These are phyloP conservation scores for Micrastur ruficollis DNA, from an alignment of 2,797 vertebrate species.

Conservation along the genomic window DNA sequence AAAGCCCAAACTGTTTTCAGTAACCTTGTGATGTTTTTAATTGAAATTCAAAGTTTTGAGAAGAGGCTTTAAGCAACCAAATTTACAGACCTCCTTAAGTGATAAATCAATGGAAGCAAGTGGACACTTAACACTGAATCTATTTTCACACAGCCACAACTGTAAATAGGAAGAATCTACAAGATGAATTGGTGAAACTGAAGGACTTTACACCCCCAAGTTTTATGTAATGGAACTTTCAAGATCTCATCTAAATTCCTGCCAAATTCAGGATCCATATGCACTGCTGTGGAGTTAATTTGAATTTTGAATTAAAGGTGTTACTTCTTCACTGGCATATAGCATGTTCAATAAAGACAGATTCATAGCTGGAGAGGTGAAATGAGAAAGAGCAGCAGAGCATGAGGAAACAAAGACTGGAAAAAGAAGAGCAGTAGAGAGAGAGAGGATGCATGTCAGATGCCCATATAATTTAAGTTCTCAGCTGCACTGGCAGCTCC, in stretches of 20 bases:
- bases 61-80: neutral
- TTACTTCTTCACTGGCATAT: neutral
- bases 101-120: neutral
- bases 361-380: neutral
- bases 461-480: neutral
- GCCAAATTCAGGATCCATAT: constrained; percentile 40
- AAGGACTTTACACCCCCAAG: neutral
- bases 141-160: neutral
- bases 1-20: neutral
- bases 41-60: neutral
- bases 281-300: constrained; percentile 8
- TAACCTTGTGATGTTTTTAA: neutral
- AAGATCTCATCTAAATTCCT: constrained; percentile 8
- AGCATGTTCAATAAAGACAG: neutral
- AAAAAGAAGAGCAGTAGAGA: neutral
- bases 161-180: constrained; percentile 7
- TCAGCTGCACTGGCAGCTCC: neutral
- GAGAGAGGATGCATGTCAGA: neutral
- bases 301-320: constrained; percentile 39
- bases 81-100: neutral
- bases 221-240: constrained; percentile 31
- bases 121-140: neutral
- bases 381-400: neutral
- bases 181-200: neutral
- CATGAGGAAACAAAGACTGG: neutral